Conservation (phyloP, 92 coral and sea anemone genomes). For the Paragorgia papillata region DNA sequence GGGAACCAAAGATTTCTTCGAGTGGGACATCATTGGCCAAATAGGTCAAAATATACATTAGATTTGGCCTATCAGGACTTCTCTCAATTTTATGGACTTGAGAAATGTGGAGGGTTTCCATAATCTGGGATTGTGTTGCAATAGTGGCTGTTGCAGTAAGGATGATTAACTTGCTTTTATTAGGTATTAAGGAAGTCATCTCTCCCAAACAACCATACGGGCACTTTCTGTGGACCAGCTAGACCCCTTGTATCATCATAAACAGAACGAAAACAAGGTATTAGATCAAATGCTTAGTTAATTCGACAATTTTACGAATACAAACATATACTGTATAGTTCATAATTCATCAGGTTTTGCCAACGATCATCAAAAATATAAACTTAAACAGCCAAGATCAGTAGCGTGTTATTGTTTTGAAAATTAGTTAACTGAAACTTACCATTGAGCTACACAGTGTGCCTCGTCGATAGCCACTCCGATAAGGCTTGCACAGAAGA, state of each 20-base stretch:
- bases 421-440: background rate
- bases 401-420: too few relatives aligned
- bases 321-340: background rate
- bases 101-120: constrained; percentile 44
- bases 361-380: background rate
- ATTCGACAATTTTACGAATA: background rate
- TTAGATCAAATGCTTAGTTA: background rate
- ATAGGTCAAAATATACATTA: constrained; percentile 52
- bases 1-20: constrained; percentile 35
- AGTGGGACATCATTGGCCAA: constrained; percentile 59
- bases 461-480: constrained; percentile 45
- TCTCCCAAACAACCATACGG: constrained; percentile 65
- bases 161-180: too few relatives aligned
- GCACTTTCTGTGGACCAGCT: constrained; percentile 40
- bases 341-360: too few relatives aligned
- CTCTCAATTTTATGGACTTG: constrained; percentile 47
- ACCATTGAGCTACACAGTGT: constrained; percentile 40
- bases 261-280: background rate
- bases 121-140: too few relatives aligned
- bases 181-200: too few relatives aligned
- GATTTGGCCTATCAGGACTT: constrained; percentile 61
- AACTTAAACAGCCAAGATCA: background rate
- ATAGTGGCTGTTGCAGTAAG: too few relatives aligned
- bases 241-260: constrained; percentile 25
- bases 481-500: constrained; percentile 22